phyloP scores from a whole-genome alignment of 2,797 vertebrate genomes.

The Notolepis coatsorum region DNA sequence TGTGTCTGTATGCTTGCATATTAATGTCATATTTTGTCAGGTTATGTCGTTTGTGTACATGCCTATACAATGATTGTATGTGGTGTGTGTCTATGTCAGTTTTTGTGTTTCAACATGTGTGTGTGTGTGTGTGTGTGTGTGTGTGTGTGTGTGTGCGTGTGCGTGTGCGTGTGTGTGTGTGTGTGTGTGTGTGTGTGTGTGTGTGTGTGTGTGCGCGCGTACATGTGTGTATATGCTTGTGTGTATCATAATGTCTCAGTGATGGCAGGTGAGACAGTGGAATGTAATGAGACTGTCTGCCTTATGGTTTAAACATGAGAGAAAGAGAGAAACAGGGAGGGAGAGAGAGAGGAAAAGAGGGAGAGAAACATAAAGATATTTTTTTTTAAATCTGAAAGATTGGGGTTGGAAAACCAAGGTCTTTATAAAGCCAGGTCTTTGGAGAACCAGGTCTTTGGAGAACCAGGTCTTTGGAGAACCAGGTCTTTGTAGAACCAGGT shows the following conservation, averaged over 20 bases:
- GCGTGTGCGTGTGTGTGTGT: slow-evolving; percentile 1
- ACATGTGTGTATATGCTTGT: slow-evolving; percentile 46
- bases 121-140: slow-evolving; percentile 29
- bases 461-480: too few species aligned
- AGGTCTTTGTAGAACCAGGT: too few species aligned
- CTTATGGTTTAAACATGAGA: slow-evolving; percentile 79
- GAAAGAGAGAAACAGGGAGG: slow-evolving; percentile 56
- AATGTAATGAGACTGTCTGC: slow-evolving; percentile 72
- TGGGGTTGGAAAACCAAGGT: too few species aligned
- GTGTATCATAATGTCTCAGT: slow-evolving; percentile 60
- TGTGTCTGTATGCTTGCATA: neutral
- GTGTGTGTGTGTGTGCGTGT: neutral
- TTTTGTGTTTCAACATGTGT: neutral
- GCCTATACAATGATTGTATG: neutral
- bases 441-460: too few species aligned
- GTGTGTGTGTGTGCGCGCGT: slow-evolving; percentile 5
- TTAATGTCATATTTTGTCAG: slow-evolving; percentile 33
- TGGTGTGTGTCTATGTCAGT: neutral
- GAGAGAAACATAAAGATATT: slow-evolving; percentile 19
- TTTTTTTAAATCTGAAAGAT: too few species aligned
- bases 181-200: neutral
- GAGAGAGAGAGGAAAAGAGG: slow-evolving; percentile 26
- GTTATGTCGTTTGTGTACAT: slow-evolving; percentile 17
- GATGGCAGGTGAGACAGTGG: slow-evolving; percentile 73
- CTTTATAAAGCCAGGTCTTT: too few species aligned